These are phyloP conservation scores for Thamnophis elegans DNA, from an alignment of 2,797 vertebrate genomes.

Conservation along the genomic window DNA sequence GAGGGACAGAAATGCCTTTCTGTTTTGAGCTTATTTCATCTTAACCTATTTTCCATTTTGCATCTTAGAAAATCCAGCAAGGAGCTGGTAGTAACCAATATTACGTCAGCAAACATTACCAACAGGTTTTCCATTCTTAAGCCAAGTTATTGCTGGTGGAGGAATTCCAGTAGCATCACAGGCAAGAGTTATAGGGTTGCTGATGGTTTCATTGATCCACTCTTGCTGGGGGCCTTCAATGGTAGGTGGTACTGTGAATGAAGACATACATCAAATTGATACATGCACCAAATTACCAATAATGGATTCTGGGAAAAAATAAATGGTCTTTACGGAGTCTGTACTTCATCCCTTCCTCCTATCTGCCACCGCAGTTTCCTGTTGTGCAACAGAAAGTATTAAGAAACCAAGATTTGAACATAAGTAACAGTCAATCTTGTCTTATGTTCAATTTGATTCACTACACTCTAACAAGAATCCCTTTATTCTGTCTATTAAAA, in stretches of 20 bases:
- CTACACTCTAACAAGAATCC: background rate
- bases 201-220: conserved; percentile 80
- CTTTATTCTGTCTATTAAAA: background rate
- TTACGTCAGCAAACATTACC: conserved; percentile 65
- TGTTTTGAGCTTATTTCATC: background rate
- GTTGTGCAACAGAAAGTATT: background rate
- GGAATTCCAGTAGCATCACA: conserved; percentile 94
- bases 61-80: background rate
- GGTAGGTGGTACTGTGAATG: conserved; percentile 82
- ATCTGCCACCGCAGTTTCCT: background rate
- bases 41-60: background rate
- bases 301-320: background rate
- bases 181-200: conserved; percentile 84
- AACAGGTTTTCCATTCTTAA: conserved; percentile 85
- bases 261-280: conserved; percentile 40
- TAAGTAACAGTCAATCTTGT: too few species aligned
- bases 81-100: background rate
- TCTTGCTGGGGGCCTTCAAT: conserved; percentile 85
- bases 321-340: background rate
- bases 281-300: conserved; percentile 5
- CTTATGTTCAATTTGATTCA: background rate
- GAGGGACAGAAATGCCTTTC: background rate
- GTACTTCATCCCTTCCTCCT: background rate
- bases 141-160: conserved; percentile 84
- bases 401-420: background rate